Evolutionary conservation across 2,797 vertebrate genomes (phyloP).

Genomic region (Pseudomugil tenellus): DNA sequence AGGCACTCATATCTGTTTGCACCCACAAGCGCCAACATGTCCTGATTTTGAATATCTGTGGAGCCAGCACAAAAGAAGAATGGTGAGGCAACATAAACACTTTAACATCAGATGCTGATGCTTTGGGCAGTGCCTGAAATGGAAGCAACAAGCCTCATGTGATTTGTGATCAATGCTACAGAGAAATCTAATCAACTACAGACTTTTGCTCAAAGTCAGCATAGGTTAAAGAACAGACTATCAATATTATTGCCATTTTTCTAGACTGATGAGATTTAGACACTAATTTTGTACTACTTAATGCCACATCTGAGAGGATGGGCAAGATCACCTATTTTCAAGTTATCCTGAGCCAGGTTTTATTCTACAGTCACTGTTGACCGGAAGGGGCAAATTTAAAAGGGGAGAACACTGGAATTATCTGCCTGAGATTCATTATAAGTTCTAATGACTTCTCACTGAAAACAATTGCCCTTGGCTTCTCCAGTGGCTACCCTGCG

Average conservation of each 20-base stretch:
- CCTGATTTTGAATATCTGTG: conserved; percentile 31
- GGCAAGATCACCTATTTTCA: too few relatives aligned
- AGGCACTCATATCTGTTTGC: conserved; percentile 10
- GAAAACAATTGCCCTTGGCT: conserved; percentile 71
- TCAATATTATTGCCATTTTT: conserved; percentile 59
- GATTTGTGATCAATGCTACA: conserved; percentile 66
- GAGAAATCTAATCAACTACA: conserved; percentile 58
- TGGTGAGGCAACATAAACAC: conserved; percentile 38
- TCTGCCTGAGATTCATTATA: conserved; percentile 67
- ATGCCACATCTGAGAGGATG: conserved; percentile 23
- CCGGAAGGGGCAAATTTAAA: conserved; percentile 45
- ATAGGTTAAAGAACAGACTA: conserved; percentile 49
- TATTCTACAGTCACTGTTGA: conserved; percentile 20
- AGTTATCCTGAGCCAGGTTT: too few relatives aligned
- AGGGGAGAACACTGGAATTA: conserved; percentile 37
- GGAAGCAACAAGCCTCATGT: conserved; percentile 65
- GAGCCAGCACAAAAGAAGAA: conserved; percentile 28
- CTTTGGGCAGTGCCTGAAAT: conserved; percentile 54
- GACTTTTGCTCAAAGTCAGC: conserved; percentile 63
- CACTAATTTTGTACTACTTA: conserved; percentile 36
- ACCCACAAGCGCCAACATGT: conserved; percentile 11
- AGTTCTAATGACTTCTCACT: conserved; percentile 64
- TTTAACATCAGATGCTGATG: conserved; percentile 51
- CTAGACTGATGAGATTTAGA: conserved; percentile 28
- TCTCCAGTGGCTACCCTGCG: conserved; percentile 56